Conservation (phyloP, 2,113 vertebrate species). For the Talpa occidentalis region DNA sequence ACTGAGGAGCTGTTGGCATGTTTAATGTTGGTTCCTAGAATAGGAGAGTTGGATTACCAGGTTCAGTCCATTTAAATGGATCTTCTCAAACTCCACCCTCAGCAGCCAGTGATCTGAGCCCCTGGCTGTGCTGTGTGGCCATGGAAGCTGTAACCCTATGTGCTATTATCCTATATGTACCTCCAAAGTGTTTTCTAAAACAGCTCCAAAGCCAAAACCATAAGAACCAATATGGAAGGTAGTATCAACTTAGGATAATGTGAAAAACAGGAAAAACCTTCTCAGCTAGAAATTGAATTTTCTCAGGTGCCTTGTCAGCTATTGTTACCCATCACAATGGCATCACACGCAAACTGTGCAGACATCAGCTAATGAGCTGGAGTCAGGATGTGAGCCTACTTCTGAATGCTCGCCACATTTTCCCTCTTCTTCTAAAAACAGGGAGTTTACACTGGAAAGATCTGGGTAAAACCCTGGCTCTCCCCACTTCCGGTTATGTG, state of each 20-base stretch:
- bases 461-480: neutral
- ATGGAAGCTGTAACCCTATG: neutral
- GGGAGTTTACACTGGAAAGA: neutral
- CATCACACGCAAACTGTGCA: neutral
- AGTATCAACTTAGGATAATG: neutral
- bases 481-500: neutral
- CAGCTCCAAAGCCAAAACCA: slow-evolving; percentile 25
- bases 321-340: neutral
- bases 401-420: neutral
- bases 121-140: neutral
- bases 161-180: neutral
- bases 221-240: neutral
- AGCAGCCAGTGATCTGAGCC: neutral
- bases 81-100: neutral
- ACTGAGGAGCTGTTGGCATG: neutral
- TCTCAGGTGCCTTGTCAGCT: neutral
- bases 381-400: neutral
- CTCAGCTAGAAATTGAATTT: neutral
- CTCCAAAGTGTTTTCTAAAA: neutral
- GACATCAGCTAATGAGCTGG: neutral
- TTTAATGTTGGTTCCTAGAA: slow-evolving; percentile 26
- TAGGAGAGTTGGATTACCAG: neutral
- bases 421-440: neutral
- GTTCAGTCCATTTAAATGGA: neutral
- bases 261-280: neutral